Base-by-base conservation (phyloP, 2,113 vertebrate genomes). In the Acanthisitta chloris region DNA sequence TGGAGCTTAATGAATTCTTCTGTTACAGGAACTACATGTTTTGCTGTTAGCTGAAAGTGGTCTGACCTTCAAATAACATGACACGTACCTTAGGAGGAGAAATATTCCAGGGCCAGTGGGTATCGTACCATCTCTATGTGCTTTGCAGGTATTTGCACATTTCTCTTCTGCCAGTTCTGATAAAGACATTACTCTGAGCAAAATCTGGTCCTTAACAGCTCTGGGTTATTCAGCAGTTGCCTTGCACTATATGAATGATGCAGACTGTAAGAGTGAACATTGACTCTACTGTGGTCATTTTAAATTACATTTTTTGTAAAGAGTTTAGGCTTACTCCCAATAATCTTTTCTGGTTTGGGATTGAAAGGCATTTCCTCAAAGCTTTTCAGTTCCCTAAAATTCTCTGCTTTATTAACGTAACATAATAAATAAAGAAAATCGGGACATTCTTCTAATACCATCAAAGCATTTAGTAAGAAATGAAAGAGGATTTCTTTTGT, bases 401-500 rank as follows among this genome's bases (percentile, higher is more conserved):
- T 87, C 70, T 58, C 36, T 4, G 3, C 70, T 89, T 84, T 74
- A 78, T 79, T 81, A 93, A 90, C 33, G 20, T 82, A 65, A 70
- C 33, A 81, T 80, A 70, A 89, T 51, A 92, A 94, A 84, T 83
- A 74, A 84, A 86, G 80, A 77, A 84, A 81, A 85, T 51, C 66
- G 7, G 58, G 70, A 48, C 58, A 49, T 87, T 65, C 31, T 81
- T 87, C 78, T 93, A 90, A 96, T 72, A 76, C 61, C n/a, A 42
- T 76, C 78, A 94, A 85, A 91, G 69, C 36, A 49, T 82, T 97
- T 95, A 92, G 80, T 49, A 72, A 88, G 49, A 49, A 88, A 80
- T 45, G 48, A 93, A 94, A 92, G 71, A 83, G 49, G 58, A 90
- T 90, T 97, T 93, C 52, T 93, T 94, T 96, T 94, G 82, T 97